These are phyloP conservation scores for Channa argus DNA, from an alignment of 2,113 vertebrate species.

Conservation along the genomic window DNA sequence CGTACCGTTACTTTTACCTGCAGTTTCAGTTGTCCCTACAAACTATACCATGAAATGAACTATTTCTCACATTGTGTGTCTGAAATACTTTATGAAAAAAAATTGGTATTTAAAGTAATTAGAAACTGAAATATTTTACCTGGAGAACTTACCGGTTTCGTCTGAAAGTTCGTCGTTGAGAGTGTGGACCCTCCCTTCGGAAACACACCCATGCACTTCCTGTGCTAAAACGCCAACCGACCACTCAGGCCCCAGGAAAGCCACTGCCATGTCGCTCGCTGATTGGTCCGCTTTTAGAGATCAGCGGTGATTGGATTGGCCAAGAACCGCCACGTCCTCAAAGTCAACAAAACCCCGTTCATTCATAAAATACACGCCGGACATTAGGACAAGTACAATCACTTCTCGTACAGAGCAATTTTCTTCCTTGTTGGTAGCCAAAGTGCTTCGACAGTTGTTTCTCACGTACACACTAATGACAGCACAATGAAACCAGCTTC, in stretches of 20 bases:
- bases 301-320: conserved; percentile 79
- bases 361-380: conserved; percentile 56
- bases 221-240: conserved; percentile 40
- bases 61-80: rapidly evolving
- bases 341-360: conserved; percentile 55
- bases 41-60: rapidly evolving
- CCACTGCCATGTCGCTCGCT: conserved; percentile 65
- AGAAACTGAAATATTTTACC: background rate
- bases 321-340: conserved; percentile 86
- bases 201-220: conserved; percentile 80
- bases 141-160: conserved; percentile 67
- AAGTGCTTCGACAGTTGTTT: too few species aligned
- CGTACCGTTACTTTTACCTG: conserved; percentile 13
- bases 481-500: too few species aligned
- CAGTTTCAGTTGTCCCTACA: background rate
- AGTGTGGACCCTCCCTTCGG: conserved; percentile 55
- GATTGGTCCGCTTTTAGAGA: conserved; percentile 79
- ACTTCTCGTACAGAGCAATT: background rate
- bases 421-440: too few species aligned
- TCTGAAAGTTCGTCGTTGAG: conserved; percentile 61
- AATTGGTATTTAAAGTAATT: background rate
- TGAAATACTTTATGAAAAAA: rapidly evolving
- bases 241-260: conserved; percentile 46
- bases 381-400: background rate
- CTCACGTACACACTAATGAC: too few species aligned